These are phyloP conservation scores for Puntigrus tetrazona DNA, from an alignment of 2,113 vertebrate species.

Conservation along the genomic window DNA sequence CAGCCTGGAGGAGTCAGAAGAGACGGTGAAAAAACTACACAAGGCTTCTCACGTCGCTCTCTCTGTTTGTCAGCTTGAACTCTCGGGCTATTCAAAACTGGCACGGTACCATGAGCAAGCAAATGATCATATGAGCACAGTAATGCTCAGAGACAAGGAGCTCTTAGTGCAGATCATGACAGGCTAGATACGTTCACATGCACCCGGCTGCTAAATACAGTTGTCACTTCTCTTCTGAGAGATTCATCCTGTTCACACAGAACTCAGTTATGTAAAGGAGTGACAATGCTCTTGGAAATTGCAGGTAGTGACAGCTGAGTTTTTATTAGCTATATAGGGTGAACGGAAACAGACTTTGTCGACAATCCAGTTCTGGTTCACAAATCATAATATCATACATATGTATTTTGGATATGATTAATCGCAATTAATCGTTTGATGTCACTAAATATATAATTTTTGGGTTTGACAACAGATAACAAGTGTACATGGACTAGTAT, in stretches of 20 bases:
- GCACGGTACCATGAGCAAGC: slow-evolving; percentile 17
- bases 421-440: too few relatives aligned
- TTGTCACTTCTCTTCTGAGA: not conserved
- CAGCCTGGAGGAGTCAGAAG: slow-evolving; percentile 47
- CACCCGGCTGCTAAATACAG: not conserved
- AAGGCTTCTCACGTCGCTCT: slow-evolving; percentile 20
- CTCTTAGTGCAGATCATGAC: not conserved
- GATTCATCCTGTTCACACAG: slow-evolving; percentile 19
- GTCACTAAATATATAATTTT: too few relatives aligned
- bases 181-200: not conserved
- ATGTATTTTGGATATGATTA: too few relatives aligned
- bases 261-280: slow-evolving; percentile 20
- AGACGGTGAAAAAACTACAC: slow-evolving; percentile 23
- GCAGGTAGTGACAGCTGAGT: not conserved
- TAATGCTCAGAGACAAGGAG: not conserved
- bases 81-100: slow-evolving; percentile 22
- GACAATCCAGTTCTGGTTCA: not conserved
- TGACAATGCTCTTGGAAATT: not conserved
- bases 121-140: slow-evolving; percentile 7
- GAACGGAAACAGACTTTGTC: not conserved
- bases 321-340: slow-evolving; percentile 39
- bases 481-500: not conserved
- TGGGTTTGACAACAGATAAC: not conserved
- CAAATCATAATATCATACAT: too few relatives aligned
- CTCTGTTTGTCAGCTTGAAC: slow-evolving; percentile 24